Evolutionary conservation across 2,113 vertebrate genomes (phyloP), one percentile per base, ranked within the genome.

Genomic region (Monopterus albus): DNA sequence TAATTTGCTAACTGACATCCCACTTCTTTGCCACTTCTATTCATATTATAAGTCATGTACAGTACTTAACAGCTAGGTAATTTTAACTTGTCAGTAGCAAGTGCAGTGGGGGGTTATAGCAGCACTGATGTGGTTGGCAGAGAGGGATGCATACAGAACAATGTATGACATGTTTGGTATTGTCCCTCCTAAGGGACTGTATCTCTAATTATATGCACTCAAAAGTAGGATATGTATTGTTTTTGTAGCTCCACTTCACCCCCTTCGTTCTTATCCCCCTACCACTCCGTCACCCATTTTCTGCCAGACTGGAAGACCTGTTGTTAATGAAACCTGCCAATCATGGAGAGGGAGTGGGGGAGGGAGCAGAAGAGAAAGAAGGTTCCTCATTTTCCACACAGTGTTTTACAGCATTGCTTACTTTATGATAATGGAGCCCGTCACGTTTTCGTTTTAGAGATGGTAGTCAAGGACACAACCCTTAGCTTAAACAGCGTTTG

Each of bases 171-270:
- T 67, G 69, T 85, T 83, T 83, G 66, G 81, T 75, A 57, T 43
- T 75, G 74, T 75, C 51, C 14, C 50, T 79, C 85, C 66, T 25
- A 0, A 57, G 61, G 72, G 68, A 72, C 4, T 21, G 9, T 39
- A 59, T 61, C 72, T 60, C 60, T 85, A 88, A 90, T 91, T 72
- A 72, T 56, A 70, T 70, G 66, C 77, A 51, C 42, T 60, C 35
- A 59, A 78, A 91, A 91, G 62, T 90, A 88, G 90, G 89, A 82
- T 88, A 89, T 51, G 80, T 45, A 85, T 91, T 91, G 86, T 88
- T 76, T 83, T 75, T 49, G 61, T 45, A 43, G 35, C 58, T 36
- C 33, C 39, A 31, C 58, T 63, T 36, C 35, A 20, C 18, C 59
- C 45, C 40, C 29, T 3, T 10, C 26, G 2, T 7, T 7, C 36